phyloP scores from a whole-genome alignment of 2,888 invertebrate species.

The Nezara viridula region DNA sequence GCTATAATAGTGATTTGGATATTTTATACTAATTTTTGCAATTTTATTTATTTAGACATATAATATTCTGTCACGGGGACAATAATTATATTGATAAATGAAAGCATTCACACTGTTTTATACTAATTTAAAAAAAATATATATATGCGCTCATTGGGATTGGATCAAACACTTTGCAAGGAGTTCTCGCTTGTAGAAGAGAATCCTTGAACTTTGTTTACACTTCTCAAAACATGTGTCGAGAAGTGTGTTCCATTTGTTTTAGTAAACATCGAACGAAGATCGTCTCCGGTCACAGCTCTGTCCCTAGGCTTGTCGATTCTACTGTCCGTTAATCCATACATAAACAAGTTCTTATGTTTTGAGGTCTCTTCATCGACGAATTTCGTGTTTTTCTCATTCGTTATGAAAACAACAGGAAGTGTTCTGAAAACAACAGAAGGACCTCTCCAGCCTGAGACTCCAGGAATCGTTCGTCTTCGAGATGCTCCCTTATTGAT shows the following conservation, averaged over 20 bases:
- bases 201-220: slow-evolving; percentile 20
- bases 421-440: not conserved
- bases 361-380: not conserved
- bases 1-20: no score
- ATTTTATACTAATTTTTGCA: no score
- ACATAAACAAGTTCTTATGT: not conserved
- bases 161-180: not conserved
- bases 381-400: not conserved
- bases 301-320: not conserved
- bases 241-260: not conserved
- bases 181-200: not conserved
- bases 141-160: not conserved
- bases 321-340: not conserved
- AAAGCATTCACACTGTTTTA: no score
- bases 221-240: not conserved
- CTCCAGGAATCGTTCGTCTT: not conserved
- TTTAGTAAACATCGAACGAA: not conserved
- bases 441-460: not conserved
- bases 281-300: not conserved
- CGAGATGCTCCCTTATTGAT: not conserved
- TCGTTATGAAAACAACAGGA: not conserved
- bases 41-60: no score
- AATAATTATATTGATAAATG: no score
- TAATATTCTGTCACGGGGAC: no score
- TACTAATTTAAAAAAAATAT: no score